phyloP scores from a whole-genome alignment of 2,888 invertebrate genomes.

The Tiphia femorata region DNA sequence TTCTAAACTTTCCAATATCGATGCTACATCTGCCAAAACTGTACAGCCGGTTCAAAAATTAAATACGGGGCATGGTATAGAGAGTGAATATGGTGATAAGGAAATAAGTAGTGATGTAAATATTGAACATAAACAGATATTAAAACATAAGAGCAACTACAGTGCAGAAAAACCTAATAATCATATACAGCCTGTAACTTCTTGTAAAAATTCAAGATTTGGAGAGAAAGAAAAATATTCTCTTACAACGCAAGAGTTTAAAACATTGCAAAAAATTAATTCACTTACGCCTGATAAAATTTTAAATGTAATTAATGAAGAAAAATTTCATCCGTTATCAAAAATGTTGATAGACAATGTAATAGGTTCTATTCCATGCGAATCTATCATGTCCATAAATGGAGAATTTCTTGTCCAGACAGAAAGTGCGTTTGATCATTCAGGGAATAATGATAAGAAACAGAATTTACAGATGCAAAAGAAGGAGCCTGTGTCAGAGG shows the following conservation, averaged over 20 bases:
- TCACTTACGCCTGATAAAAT: constrained; percentile 59
- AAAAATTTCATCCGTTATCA: constrained; percentile 59
- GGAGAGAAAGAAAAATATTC: not conserved
- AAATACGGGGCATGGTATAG: too few species aligned
- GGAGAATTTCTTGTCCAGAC: not conserved
- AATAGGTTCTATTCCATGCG: constrained; percentile 57
- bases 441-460: constrained; percentile 1
- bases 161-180: not conserved
- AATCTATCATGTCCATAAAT: constrained; percentile 35
- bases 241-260: constrained; percentile 3
- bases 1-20: too few species aligned
- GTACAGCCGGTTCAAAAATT: too few species aligned
- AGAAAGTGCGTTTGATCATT: not conserved
- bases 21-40: not conserved
- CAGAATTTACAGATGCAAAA: too few species aligned
- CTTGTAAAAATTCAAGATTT: not conserved
- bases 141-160: not conserved
- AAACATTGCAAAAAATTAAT: constrained; percentile 38
- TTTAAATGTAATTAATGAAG: constrained; percentile 56
- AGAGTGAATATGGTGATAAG: too few species aligned
- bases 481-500: too few species aligned
- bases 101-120: not conserved
- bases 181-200: not conserved
- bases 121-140: not conserved
- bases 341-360: constrained; percentile 61